phyloP scores from a whole-genome alignment of 2,888 invertebrate genomes.

The Myopa tessellatipennis region DNA sequence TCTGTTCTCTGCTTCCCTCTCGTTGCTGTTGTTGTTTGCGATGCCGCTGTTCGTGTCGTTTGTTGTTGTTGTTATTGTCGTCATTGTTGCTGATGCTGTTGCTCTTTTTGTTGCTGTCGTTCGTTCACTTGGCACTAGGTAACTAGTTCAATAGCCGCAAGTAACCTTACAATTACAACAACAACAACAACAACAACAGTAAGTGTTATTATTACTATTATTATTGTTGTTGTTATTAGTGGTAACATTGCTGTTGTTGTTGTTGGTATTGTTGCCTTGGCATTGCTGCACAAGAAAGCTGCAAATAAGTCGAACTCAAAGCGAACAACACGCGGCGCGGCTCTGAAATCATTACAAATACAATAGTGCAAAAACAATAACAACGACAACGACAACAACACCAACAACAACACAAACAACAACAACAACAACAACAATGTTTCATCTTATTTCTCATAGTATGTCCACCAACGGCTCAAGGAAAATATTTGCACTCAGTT shows the following conservation, averaged over 20 bases:
- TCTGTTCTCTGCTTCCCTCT: not conserved
- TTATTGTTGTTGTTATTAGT: constrained; percentile 24
- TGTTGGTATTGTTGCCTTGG: constrained; percentile 27
- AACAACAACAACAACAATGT: constrained; percentile 36
- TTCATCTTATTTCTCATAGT: constrained; percentile 47
- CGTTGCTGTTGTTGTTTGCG: constrained; percentile 11
- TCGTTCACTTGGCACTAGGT: constrained; percentile 61
- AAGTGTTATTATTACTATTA: constrained; percentile 6
- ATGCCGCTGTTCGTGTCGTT: constrained; percentile 14
- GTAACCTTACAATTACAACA: constrained; percentile 56
- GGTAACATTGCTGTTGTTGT: not conserved
- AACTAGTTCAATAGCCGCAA: constrained; percentile 66
- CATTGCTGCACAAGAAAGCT: constrained; percentile 28
- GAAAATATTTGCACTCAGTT: not conserved
- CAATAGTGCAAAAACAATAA: constrained; percentile 20
- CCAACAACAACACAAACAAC: constrained; percentile 13
- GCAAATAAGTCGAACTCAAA: constrained; percentile 31
- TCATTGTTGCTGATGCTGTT: constrained; percentile 30
- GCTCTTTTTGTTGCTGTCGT: constrained; percentile 27
- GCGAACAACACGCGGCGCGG: constrained; percentile 38
- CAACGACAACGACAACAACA: constrained; percentile 21
- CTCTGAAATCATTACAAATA: constrained; percentile 39
- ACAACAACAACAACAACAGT: constrained; percentile 40
- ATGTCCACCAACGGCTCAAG: constrained; percentile 56
- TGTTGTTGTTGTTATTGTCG: constrained; percentile 41